These are phyloP conservation scores for Cataglyphis albicans DNA, from an alignment of 2,888 invertebrate species.

Conservation along the genomic window DNA sequence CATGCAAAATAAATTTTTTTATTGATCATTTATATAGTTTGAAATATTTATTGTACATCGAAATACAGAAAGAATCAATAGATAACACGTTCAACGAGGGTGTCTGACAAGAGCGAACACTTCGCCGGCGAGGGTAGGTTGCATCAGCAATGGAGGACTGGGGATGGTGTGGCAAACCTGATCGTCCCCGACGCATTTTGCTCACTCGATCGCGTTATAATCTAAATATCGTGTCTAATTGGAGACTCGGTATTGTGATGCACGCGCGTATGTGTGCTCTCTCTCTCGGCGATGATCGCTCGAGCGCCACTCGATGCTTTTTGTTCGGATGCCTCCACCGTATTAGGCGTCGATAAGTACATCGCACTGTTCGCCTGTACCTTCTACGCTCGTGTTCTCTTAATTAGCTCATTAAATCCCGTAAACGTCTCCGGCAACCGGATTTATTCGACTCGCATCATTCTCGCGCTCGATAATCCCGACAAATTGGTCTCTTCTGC, in stretches of 20 bases:
- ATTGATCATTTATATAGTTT: background rate
- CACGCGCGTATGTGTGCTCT: constrained; percentile 57
- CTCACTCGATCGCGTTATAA: constrained; percentile 77
- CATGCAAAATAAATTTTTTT: background rate
- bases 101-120: constrained; percentile 69
- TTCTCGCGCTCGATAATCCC: constrained; percentile 53
- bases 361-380: constrained; percentile 58
- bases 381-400: constrained; percentile 66
- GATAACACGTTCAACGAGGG: constrained; percentile 56
- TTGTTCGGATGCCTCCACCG: constrained; percentile 75
- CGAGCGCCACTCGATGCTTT: constrained; percentile 77
- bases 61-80: constrained; percentile 17
- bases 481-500: constrained; percentile 73
- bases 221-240: constrained; percentile 85
- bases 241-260: constrained; percentile 82
- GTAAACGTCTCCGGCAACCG: constrained; percentile 68
- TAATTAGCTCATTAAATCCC: constrained; percentile 82
- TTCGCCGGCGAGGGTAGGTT: constrained; percentile 60
- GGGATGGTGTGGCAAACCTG: constrained; percentile 61
- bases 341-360: constrained; percentile 71
- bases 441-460: constrained; percentile 50
- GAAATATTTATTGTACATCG: constrained; percentile 16
- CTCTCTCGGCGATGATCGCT: constrained; percentile 77
- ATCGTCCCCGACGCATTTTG: constrained; percentile 78
- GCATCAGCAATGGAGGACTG: constrained; percentile 46